Base-by-base conservation (phyloP, 2,888 invertebrate species). In the Spodoptera exigua region DNA sequence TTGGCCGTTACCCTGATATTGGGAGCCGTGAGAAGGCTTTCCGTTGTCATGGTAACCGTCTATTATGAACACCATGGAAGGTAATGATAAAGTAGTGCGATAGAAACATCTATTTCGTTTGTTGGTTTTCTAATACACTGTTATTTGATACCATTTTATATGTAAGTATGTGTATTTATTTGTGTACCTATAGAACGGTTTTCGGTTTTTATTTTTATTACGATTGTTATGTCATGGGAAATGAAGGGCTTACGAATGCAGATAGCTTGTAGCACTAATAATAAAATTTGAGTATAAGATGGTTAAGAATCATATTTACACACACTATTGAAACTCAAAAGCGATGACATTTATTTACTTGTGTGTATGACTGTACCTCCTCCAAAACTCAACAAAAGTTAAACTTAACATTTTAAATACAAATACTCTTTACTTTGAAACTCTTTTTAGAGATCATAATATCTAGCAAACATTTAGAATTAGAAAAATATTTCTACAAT, bases 1-100 rank as follows among this genome's bases (percentile, higher is more conserved):
- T 89, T 82, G 87, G 83, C 84, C 85, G 85, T 89, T 89, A 86
- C 81, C 77, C 80, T 87, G 85, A 87, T 88, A 89, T 89, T 87
- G 85, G 85, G 81, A 79, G 76, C 71, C 66, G 78, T 79, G 76
- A 74, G 76, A 79, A 77, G 63, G 82, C 62, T 76, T 65, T 71
- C 56, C 70, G 85, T 84, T 76, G 73, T 78, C 74, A 81, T 82
- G 66, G 74, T 58, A 80, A 84, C 79, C 65, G 47, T 45, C 68
- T 70, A 69, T 70, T 79, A 74, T 43, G 59, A 49, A 45, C 63
- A 61, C 63, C 71, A 59, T 58, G 51, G 55, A 64, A 65, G 56
- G 60, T 69, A 71, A 71, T 79, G 71, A 64, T 57, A 66, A 68
- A 65, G 52, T 64, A 64, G 57, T 70, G 49, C 34, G 55, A 51